A percentile compares a stretch with the other conserved stretches of the same genome.
These are phyloP conservation scores for Tromatobia lineatoria DNA, from an alignment of 2,888 invertebrate species.

Conservation along the genomic window DNA sequence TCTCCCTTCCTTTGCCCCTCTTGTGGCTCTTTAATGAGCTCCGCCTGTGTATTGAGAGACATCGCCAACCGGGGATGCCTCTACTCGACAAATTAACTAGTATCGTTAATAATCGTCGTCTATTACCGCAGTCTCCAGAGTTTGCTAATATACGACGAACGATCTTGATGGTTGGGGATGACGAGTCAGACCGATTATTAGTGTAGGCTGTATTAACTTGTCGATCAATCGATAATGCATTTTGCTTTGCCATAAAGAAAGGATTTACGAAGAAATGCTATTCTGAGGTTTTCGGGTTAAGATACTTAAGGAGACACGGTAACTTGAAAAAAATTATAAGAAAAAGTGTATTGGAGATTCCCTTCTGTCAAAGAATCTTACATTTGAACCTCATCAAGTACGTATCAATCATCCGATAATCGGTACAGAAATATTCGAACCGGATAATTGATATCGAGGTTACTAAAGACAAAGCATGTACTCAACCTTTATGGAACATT, in stretches of 20 bases:
- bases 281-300: too few relatives aligned
- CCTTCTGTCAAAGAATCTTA: too few relatives aligned
- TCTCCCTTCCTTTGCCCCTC: neutral
- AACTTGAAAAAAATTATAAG: too few relatives aligned
- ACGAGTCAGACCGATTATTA: neutral
- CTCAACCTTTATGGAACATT: too few relatives aligned
- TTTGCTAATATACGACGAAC: constrained; percentile 53
- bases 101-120: constrained; percentile 63
- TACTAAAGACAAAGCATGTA: too few relatives aligned
- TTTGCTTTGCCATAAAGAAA: neutral
- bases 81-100: constrained; percentile 65
- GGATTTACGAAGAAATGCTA: neutral
- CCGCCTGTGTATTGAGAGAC: constrained; percentile 51
- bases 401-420: too few relatives aligned
- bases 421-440: too few relatives aligned
- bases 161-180: constrained; percentile 23
- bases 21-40: constrained; percentile 60
- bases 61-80: constrained; percentile 52
- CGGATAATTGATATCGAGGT: too few relatives aligned
- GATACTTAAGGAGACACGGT: too few relatives aligned
- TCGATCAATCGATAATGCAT: neutral
- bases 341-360: too few relatives aligned
- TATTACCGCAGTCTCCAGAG: constrained; percentile 29
- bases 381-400: too few relatives aligned
- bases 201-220: neutral